Percentiles rank a stretch among this genome's conserved stretches.
Evolutionary conservation across 2,888 invertebrate genomes (phyloP).

Genomic region (Sminthurides aquaticus): DNA sequence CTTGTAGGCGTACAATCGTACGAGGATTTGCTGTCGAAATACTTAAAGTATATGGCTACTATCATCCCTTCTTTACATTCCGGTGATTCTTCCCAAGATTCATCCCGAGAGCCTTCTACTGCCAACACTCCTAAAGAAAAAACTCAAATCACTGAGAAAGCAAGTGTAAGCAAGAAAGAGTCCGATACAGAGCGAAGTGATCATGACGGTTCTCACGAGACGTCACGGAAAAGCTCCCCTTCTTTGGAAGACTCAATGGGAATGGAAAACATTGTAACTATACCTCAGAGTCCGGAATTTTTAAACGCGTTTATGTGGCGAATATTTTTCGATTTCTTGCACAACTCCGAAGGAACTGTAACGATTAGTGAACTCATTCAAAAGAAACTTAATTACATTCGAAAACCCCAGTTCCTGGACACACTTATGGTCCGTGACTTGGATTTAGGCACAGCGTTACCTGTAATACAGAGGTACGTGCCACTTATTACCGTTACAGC

Average conservation of each 20-base stretch:
- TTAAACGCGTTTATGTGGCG: slow-evolving; percentile 70
- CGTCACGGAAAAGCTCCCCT: slow-evolving; percentile 19
- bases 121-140: neutral
- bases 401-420: slow-evolving; percentile 82
- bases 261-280: slow-evolving; percentile 29
- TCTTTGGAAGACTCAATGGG: slow-evolving; percentile 12
- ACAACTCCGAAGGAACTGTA: slow-evolving; percentile 61
- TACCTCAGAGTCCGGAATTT: slow-evolving; percentile 56
- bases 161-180: slow-evolving; percentile 2
- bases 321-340: slow-evolving; percentile 72
- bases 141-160: neutral
- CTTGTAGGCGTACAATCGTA: neutral
- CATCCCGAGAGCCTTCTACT: neutral
- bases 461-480: slow-evolving; percentile 52
- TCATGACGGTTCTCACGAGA: neutral
- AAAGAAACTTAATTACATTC: slow-evolving; percentile 75
- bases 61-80: slow-evolving; percentile 12
- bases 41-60: slow-evolving; percentile 19
- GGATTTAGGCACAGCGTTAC: slow-evolving; percentile 62
- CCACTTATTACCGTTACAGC: neutral
- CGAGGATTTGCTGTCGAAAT: slow-evolving; percentile 6
- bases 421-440: slow-evolving; percentile 68
- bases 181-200: slow-evolving; percentile 7
- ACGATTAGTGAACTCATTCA: slow-evolving; percentile 72
- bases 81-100: neutral